Base-by-base conservation (phyloP, 1,140 invertebrate species). In the Coptotermes formosanus region DNA sequence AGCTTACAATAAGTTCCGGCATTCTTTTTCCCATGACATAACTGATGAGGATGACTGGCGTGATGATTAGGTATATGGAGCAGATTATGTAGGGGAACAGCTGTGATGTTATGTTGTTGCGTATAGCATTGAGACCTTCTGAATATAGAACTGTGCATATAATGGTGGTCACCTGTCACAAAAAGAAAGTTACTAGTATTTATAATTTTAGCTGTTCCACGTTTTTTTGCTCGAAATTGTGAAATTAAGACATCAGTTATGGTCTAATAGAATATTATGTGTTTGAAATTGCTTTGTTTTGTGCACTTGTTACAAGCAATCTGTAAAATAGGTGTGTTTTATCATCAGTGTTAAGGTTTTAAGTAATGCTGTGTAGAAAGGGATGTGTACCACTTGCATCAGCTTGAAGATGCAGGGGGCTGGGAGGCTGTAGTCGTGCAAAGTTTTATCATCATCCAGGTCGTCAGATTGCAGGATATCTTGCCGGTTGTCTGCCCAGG, bases 11-110 rank as follows among this genome's bases (percentile, higher is more conserved):
- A 21, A 82, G 83, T 45, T 87, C 86, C 1, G 83, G 83, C 84
- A 87, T 87, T 45, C 85, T 85, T 23, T 85, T 59, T 32, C 86
- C 86, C 11, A 85, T 48, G 44, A 82, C 32, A 84, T 87, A 87
- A 43, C 86, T 85, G 64, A 87, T 32, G 25, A 85, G 21, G 23
- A 85, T 87, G 25, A 87, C 84, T 1, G 83, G 30, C n/a, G 83
- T 87, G 75, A 87, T 85, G 64, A 87, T 38, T 21, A 85, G 85
- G 48, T 75, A 87, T 25, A 59, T 55, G 11, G 86, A 81, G 84
- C 30, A 87, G 21, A 87, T 75, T 69, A 87, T 82, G 84, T 85
- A 85, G 30, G 86, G 86, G 30, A 87, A 84, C 19, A 85, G 55
- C 69, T 85, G 83, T 11, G 82, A 16, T 82, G 85, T 82, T 11